Percentiles rank a stretch among this genome's conserved stretches.
Evolutionary conservation across 2,113 vertebrate species (phyloP).

Genomic region (Archocentrus centrarchus): DNA sequence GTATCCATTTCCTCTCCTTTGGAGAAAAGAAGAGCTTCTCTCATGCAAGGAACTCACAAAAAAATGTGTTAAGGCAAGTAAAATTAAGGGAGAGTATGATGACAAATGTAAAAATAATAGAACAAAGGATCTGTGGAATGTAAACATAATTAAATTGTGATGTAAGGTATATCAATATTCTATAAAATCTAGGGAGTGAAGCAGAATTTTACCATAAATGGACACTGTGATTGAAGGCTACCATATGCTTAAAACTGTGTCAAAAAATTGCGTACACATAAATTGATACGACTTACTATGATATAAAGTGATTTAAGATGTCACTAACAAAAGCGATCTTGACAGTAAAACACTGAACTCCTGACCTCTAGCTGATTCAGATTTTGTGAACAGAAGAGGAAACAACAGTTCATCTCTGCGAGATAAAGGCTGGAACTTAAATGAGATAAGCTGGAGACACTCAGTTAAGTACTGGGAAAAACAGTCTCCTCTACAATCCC

Average conservation of each 20-base stretch:
- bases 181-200: slow-evolving; percentile 6
- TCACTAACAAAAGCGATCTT: slow-evolving; percentile 1
- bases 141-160: neutral
- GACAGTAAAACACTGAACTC: neutral
- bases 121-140: neutral
- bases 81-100: neutral
- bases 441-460: neutral
- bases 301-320: neutral
- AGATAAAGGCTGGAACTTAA: neutral
- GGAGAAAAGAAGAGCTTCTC: slow-evolving; percentile 5
- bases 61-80: slow-evolving; percentile 15
- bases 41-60: neutral
- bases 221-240: neutral
- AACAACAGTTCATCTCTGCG: neutral
- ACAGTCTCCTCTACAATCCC: neutral
- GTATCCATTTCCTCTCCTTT: slow-evolving; percentile 9
- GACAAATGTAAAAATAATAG: neutral
- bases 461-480: slow-evolving; percentile 7
- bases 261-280: slow-evolving; percentile 20
- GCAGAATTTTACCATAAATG: neutral
- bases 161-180: neutral
- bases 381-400: slow-evolving; percentile 4
- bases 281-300: neutral
- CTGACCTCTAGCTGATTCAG: neutral
- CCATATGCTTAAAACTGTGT: neutral